Evolutionary conservation across 2,113 vertebrate genomes (phyloP).

Genomic region (Zootoca vivipara): DNA sequence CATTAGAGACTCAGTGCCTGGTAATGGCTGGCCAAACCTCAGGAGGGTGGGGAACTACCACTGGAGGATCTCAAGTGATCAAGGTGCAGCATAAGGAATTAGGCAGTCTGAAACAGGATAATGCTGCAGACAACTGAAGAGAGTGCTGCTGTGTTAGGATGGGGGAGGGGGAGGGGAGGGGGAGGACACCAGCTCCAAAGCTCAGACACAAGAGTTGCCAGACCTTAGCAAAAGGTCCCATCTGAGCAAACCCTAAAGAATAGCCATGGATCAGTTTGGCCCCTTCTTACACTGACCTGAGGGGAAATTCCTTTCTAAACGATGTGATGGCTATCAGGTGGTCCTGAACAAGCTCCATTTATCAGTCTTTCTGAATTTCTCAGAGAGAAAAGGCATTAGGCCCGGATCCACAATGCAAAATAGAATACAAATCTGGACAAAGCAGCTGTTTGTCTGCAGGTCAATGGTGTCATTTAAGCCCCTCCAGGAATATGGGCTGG

Average conservation of each 20-base stretch:
- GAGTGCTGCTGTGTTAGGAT: not conserved
- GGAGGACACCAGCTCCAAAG: not conserved
- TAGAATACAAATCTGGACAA: not conserved
- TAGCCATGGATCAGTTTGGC: not conserved
- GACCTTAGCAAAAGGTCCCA: not conserved
- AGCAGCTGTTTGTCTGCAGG: not conserved
- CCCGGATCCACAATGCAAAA: not conserved
- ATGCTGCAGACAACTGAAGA: not conserved
- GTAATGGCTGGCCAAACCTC: too few species aligned
- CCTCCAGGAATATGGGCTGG: not conserved
- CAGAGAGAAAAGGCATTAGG: not conserved
- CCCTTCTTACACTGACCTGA: not conserved
- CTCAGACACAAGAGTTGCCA: not conserved
- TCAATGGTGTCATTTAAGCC: not conserved
- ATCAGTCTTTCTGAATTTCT: not conserved
- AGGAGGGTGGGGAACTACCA: too few species aligned
- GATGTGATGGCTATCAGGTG: not conserved
- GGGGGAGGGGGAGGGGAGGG: not conserved
- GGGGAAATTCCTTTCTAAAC: not conserved
- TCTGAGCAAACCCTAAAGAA: not conserved
- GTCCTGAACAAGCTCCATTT: not conserved
- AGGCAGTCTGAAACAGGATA: not conserved
- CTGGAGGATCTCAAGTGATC: too few species aligned
- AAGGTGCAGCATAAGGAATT: too few species aligned
- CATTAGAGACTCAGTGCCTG: too few species aligned